phyloP scores from a whole-genome alignment of 92 coral and sea anemone species.

The Siderastrea siderea region DNA sequence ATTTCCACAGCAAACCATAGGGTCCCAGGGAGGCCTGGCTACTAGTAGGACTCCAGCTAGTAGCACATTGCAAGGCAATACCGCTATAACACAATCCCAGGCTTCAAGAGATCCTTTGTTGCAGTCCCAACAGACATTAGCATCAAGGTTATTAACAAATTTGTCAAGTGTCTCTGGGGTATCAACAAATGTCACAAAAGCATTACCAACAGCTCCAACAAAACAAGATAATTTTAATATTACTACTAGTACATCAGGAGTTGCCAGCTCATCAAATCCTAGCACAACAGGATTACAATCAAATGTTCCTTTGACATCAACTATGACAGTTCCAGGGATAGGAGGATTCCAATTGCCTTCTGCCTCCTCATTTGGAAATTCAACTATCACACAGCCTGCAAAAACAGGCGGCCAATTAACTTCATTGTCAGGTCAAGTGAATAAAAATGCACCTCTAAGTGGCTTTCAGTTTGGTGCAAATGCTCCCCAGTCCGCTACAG shows the following conservation, averaged over 20 bases:
- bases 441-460: constrained; percentile 5
- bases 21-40: not conserved
- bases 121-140: constrained; percentile 22
- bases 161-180: not conserved
- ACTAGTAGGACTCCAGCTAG: not conserved
- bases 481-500: not conserved
- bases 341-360: constrained; percentile 8
- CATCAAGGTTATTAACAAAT: not conserved
- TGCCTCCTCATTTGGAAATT: constrained; percentile 17
- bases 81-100: constrained; percentile 6
- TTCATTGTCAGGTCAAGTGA: not conserved
- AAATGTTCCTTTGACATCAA: not conserved
- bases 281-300: not conserved
- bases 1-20: constrained; percentile 21
- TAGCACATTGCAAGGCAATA: not conserved
- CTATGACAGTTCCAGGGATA: not conserved
- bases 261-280: not conserved
- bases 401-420: not conserved
- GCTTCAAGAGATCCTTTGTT: not conserved
- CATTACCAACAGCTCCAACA: not conserved
- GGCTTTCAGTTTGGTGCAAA: not conserved
- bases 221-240: not conserved
- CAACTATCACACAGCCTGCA: constrained; percentile 5
- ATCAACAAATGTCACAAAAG: not conserved
- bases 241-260: not conserved